Evolutionary conservation across 2,113 vertebrate genomes (phyloP), one percentile per base, ranked within the genome.

Genomic region (Seriola aureovittata): DNA sequence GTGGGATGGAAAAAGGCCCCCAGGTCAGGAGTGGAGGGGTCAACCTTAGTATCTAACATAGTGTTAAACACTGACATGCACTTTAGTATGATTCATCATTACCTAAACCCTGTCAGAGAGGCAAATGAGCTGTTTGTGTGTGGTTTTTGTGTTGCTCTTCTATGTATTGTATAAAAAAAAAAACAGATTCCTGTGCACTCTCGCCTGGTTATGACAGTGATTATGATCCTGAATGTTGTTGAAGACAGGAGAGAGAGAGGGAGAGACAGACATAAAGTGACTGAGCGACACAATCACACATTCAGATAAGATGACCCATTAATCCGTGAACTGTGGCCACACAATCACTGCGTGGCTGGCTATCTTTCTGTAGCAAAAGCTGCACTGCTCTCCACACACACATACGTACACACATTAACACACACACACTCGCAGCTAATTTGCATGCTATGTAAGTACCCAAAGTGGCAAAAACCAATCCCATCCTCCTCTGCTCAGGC

Each of bases 1-100:
- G 90, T 85, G 91, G 80, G 74, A 84, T 82, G 85, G 87, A 94
- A 91, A 91, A 90, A 85, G 80, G 84, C 82, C 84, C 75, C 44
- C 46, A 85, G 88, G 85, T 57, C 69, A 52, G 48, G 66, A 90
- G 80, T 14, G 40, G 70, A 86, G 55, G 40, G 87, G 78, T 85
- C 88, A 85, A 46, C 48, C 68, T 78, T 2, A 0, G 36, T 32
- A 78, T 78, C 65, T 4, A 65, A 82, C 38, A 40, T 8, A 32
- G 48, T 36, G 75, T 65, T 83, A 58, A 32, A 73, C 42, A 14
- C 32, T 36, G 12, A 54, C 40, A 75, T 40, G 68, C 69, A 46
- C 54, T 25, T 29, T 25, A 8, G 55, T 13, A 23, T 81, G 72
- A 89, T 67, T 86, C 72, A 63, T 74, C 46, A 5, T 66, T 60